Evolutionary conservation across 2,113 vertebrate species (phyloP).

Genomic region (Pseudorhombus dupliciocellatus): DNA sequence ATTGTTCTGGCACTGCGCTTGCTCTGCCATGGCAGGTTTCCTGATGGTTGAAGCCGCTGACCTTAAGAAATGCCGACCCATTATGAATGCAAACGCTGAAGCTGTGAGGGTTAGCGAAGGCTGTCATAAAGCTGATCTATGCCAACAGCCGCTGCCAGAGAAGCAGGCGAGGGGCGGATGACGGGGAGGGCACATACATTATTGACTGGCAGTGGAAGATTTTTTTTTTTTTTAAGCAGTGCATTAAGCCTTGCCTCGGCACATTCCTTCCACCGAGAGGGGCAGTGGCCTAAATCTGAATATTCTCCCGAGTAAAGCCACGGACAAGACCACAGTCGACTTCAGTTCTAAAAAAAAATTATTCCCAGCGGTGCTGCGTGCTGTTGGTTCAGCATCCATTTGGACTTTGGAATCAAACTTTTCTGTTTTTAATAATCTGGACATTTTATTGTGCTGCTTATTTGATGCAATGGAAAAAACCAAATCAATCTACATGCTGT

Average conservation of each 20-base stretch:
- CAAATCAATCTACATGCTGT: background rate
- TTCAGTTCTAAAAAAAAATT: constrained; percentile 38
- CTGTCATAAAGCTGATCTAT: constrained; percentile 55
- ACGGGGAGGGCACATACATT: constrained; percentile 45
- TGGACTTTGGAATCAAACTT: constrained; percentile 12
- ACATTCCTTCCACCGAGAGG: constrained; percentile 24
- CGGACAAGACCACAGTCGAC: constrained; percentile 32
- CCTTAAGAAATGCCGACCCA: constrained; percentile 61
- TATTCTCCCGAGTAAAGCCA: constrained; percentile 41
- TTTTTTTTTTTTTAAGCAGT: constrained; percentile 43
- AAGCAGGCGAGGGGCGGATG: constrained; percentile 9
- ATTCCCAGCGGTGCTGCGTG: constrained; percentile 28
- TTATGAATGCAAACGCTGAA: constrained; percentile 60
- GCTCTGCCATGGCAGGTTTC: constrained; percentile 10
- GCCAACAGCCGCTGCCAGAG: constrained; percentile 44
- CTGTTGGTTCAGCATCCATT: constrained; percentile 22
- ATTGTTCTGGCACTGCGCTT: constrained; percentile 28
- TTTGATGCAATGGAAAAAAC: background rate
- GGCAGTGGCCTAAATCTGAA: constrained; percentile 59
- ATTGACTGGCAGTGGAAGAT: constrained; percentile 62
- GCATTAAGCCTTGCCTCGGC: constrained; percentile 46
- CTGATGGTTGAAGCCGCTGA: constrained; percentile 50
- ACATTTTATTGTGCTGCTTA: constrained; percentile 1
- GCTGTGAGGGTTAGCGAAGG: constrained; percentile 39
- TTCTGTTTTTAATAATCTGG: background rate